A percentile compares a stretch with the other conserved stretches of the same genome.
These are phyloP conservation scores for Drosophila baimaii DNA, from an alignment of 1,140 invertebrate species.

Conservation along the genomic window DNA sequence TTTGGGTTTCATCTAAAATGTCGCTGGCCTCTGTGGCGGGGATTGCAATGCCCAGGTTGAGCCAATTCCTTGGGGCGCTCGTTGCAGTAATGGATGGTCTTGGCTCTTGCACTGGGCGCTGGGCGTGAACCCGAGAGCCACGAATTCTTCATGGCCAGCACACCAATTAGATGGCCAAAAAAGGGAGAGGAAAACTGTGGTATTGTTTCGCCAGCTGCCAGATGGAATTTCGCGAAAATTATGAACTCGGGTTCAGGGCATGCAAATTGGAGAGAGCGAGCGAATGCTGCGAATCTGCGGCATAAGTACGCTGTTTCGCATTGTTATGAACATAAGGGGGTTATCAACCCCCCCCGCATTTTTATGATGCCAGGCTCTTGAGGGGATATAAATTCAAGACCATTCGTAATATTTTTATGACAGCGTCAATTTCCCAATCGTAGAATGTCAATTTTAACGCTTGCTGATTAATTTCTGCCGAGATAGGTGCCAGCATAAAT, in stretches of 20 bases:
- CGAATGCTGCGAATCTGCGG: constrained; percentile 1
- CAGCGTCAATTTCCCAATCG: constrained; percentile 76
- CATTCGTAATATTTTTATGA: constrained; percentile 74
- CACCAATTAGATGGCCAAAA: constrained; percentile 27
- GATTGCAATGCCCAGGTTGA: constrained; percentile 17
- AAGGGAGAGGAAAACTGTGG: background rate
- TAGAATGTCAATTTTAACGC: constrained; percentile 71
- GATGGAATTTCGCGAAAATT: constrained; percentile 16
- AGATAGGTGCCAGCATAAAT: constrained; percentile 72
- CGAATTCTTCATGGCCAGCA: constrained; percentile 15
- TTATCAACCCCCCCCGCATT: too few species aligned
- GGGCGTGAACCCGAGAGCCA: background rate
- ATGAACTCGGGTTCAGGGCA: constrained; percentile 10
- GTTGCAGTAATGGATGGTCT: constrained; percentile 15
- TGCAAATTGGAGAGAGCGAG: constrained; percentile 27
- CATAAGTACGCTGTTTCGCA: constrained; percentile 28
- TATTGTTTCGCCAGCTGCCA: constrained; percentile 16
- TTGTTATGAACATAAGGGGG: constrained; percentile 34
- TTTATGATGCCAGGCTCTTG: constrained; percentile 13
- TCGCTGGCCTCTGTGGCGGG: constrained; percentile 1
- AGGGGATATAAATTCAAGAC: constrained; percentile 2
- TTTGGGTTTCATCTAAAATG: constrained; percentile 9
- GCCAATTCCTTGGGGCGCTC: constrained; percentile 28
- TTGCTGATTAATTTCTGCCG: constrained; percentile 75
- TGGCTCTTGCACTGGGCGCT: background rate